Conservation (phyloP, 2,888 invertebrate species). For the Trileptium ribeirensis region DNA sequence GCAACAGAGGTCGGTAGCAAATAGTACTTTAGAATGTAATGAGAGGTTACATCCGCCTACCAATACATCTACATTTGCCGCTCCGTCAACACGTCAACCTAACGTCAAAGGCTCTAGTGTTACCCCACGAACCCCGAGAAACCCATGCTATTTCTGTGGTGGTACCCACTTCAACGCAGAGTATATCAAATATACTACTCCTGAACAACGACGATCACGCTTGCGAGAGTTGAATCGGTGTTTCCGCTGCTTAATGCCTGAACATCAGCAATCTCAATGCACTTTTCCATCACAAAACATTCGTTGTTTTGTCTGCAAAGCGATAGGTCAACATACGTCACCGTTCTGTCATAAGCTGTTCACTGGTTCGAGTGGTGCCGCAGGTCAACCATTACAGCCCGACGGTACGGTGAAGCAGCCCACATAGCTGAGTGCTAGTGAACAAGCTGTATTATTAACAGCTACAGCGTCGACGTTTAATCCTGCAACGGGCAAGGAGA, state of each 20-base stretch:
- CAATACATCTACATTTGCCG: background rate
- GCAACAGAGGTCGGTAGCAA: no score
- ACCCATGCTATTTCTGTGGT: background rate
- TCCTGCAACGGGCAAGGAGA: no score
- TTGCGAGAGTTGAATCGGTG: background rate
- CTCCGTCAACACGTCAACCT: background rate
- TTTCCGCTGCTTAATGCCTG: background rate
- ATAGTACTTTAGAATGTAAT: no score
- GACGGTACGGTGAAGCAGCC: no score
- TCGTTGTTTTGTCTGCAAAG: background rate
- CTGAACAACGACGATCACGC: background rate
- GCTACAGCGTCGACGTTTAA: no score
- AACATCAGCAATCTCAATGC: background rate
- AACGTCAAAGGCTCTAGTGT: no score
- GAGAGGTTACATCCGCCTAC: no score
- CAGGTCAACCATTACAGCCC: no score
- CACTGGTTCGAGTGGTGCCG: no score
- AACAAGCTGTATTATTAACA: no score
- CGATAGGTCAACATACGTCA: background rate
- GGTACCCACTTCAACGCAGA: background rate
- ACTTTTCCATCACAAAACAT: background rate
- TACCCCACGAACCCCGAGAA: background rate
- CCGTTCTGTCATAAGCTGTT: background rate
- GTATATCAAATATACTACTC: background rate
- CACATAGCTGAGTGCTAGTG: no score